Evolutionary conservation across 2,888 invertebrate species (phyloP), one percentile per base, ranked within the genome.

Genomic region (Polyommatus iphigenia): DNA sequence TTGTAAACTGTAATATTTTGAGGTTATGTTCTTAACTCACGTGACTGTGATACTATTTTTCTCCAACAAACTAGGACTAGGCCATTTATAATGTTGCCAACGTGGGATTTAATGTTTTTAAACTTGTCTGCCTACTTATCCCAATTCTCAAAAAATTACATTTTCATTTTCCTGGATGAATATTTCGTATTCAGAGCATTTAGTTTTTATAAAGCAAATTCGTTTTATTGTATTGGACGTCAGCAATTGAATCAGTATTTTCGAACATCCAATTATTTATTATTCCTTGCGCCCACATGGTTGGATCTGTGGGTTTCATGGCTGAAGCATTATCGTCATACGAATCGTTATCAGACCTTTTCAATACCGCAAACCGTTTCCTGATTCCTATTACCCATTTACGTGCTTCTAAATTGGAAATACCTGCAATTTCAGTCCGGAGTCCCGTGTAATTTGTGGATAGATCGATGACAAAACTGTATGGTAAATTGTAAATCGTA

Each of bases 1-100:
- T 24, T 72, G 57, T 67, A 67, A 67, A 67, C 67, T 62, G 62
- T 32, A 77, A 77, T 71, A 77, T 77, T 77, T 77, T 77, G 77
- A 77, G 72, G 77, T 77, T 77, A 77, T 77, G 72, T 57, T 77
- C 29, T 67, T 24, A 41, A 67, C 71, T 77, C 77, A 72, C 72
- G 72, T 77, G 77, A 36, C 59, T 77, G 57, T 32, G 67, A 77
- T 50, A 71, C 77, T 67, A 67, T 67, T 67, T 67, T 67, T 67
- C 67, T 4, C 29, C 24, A 32, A 62, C 62, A 24, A 67, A 67
- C 29, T 29, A 67, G 67, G 67, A 67, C 67, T 67, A 67, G 67
- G 29, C 32, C 29, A 67, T 67, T 67, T 67, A 67, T 15, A 29
- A 67, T 62, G 13, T 67, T 24, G 29, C 29, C 32, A 67, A 67